Conservation (phyloP, 2,888 invertebrate species). For the Papilio protenor region DNA sequence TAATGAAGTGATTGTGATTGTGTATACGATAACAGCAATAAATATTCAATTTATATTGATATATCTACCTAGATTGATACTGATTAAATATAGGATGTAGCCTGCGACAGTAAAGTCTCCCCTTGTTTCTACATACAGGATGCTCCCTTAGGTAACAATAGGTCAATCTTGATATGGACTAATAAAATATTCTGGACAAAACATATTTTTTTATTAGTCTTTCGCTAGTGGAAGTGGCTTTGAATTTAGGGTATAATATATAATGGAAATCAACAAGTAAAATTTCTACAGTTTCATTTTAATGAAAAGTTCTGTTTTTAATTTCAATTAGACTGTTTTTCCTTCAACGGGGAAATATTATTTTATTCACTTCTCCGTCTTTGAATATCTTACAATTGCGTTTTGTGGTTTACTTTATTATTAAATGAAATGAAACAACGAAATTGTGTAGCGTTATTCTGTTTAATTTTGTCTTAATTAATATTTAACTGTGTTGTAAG, state of each 20-base stretch:
- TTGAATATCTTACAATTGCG: constrained; percentile 14
- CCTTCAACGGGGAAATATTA: not conserved
- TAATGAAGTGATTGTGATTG: constrained; percentile 1
- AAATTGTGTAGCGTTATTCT: constrained; percentile 18
- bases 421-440: constrained; percentile 22
- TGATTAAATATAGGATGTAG: too few species aligned
- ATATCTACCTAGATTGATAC: too few species aligned
- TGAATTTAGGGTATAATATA: too few species aligned
- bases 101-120: too few species aligned
- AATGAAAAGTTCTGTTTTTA: not conserved
- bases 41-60: not conserved
- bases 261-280: not conserved
- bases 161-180: too few species aligned
- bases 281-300: not conserved
- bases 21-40: not conserved
- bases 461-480: constrained; percentile 27
- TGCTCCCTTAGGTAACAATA: too few species aligned
- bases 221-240: too few species aligned
- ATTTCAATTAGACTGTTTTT: not conserved
- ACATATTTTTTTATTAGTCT: too few species aligned
- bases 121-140: too few species aligned
- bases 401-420: constrained; percentile 28
- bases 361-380: constrained; percentile 4
- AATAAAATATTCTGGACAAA: too few species aligned
- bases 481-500: constrained; percentile 9